Base-by-base conservation (phyloP, 2,888 invertebrate genomes). In the Tetrapedia diversipes region DNA sequence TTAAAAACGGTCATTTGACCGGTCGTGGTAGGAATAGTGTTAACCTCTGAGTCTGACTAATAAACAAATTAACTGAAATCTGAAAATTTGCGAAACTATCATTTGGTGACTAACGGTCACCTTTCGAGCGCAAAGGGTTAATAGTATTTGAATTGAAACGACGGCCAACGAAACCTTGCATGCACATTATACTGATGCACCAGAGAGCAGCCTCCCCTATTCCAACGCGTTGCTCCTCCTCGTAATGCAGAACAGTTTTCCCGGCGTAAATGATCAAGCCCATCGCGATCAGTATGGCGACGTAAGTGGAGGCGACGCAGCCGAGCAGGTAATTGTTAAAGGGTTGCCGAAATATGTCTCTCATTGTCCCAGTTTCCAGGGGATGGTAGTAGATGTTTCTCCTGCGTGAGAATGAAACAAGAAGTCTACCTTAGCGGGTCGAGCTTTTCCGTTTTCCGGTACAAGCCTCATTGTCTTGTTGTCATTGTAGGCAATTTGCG, bases 381-480 rank as follows among this genome's bases (percentile, higher is more conserved):
- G 94, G 94, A 27, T 93, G 93, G 68, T 95, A 94, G 86, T 95
- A 95, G 79, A 95, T 94, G 80, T 94, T 94, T 79, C 93, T 93
- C 92, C 95, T 95, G 74, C 14, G 4, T 2, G 11, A 27, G 54
- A 32, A 66, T n/a, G n/a, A n/a, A n/a, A n/a, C n/a, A n/a, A n/a
- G n/a, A n/a, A n/a, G n/a, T n/a, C n/a, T n/a, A n/a, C n/a, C n/a
- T n/a, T n/a, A n/a, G n/a, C n/a, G n/a, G n/a, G n/a, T n/a, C n/a
- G n/a, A n/a, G n/a, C n/a, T n/a, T n/a, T n/a, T n/a, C n/a, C n/a
- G n/a, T n/a, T n/a, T n/a, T n/a, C n/a, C n/a, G n/a, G n/a, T n/a
- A n/a, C n/a, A n/a, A n/a, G n/a, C n/a, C n/a, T n/a, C n/a, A n/a
- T n/a, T n/a, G n/a, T n/a, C n/a, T n/a, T n/a, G n/a, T n/a, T n/a